Evolutionary conservation across 2,888 invertebrate species (phyloP), one percentile per base, ranked within the genome.

Genomic region (Pemphredon lugubris): DNA sequence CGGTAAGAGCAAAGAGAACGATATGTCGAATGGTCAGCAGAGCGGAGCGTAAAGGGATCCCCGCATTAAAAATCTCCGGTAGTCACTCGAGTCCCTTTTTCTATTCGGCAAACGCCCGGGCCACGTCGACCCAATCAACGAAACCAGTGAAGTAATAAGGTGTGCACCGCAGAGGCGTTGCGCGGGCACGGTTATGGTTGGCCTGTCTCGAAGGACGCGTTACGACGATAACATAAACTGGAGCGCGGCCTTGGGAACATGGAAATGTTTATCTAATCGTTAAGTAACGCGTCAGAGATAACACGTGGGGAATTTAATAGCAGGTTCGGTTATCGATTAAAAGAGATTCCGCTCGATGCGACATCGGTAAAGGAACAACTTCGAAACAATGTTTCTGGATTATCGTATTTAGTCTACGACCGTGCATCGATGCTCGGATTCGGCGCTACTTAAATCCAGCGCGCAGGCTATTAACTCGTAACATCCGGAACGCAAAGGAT

Each of bases 11-110:
- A n/a, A 16, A 30, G 21, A 18, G 32, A 42, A 11, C 20, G 1
- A 16, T 16, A 13, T 23, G 39, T 55, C 21, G 26, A 48, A 57
- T 47, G 39, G 14, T 7, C 7, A 51, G n/a, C 47, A 30, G 63
- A 30, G 57, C 21, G 39, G 51, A 57, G n/a, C n/a, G n/a, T 64
- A 54, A 51, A 32, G 64, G 23, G 16, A 2, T 11, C 30, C 7
- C 6, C 13, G 7, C 9, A 14, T 32, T 48, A 50, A 66, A 60
- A 23, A 30, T 53, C 39, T 57, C 40, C 14, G 14, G 34, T 16
- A 65, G 65, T 47, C 58, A 48, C 39, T 16, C 53, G 50, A 51
- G 51, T n/a, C 45, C 68, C 32, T 57, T 64, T 40, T 69, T 65
- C 47, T 34, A 65, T 53, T 65, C 51, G 21, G 13, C 30, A 42